Percentiles rank a stretch among this genome's conserved stretches.
Evolutionary conservation across 2,888 invertebrate genomes (phyloP).

Genomic region (Leptothorax acervorum): DNA sequence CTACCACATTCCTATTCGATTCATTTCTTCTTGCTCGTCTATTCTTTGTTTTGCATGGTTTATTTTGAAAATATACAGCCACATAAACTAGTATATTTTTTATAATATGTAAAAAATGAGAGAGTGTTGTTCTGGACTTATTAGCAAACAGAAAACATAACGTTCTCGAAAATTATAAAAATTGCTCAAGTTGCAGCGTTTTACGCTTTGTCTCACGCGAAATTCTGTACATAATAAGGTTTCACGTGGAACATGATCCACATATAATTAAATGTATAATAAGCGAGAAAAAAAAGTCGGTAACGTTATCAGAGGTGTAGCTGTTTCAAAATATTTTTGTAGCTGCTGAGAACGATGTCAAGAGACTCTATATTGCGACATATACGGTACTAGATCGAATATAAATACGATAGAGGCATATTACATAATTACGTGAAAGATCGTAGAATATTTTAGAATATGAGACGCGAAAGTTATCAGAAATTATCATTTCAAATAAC

Average conservation of each 20-base stretch:
- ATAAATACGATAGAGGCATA: neutral
- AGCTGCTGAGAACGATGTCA: constrained; percentile 10
- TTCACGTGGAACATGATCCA: neutral
- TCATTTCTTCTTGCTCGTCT: neutral
- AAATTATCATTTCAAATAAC: neutral
- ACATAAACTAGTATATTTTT: neutral
- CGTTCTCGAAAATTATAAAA: constrained; percentile 7
- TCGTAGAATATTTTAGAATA: neutral
- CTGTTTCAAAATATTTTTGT: constrained; percentile 50
- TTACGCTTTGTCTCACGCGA: neutral
- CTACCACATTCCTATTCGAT: neutral
- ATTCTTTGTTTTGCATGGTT: neutral
- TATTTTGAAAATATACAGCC: neutral
- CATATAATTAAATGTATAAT: neutral
- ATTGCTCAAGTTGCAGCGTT: neutral
- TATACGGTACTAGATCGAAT: neutral
- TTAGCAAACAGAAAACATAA: neutral
- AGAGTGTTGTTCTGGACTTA: neutral
- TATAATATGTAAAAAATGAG: neutral
- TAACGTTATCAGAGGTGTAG: neutral
- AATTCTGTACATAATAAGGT: neutral
- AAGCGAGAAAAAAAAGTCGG: neutral
- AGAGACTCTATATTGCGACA: constrained; percentile 7
- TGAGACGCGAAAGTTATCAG: neutral
- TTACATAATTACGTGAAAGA: constrained; percentile 9